A percentile compares a stretch with the other conserved stretches of the same genome.
Evolutionary conservation across 1,140 invertebrate genomes (phyloP).

Genomic region (Pseudomyrmex pallidus): DNA sequence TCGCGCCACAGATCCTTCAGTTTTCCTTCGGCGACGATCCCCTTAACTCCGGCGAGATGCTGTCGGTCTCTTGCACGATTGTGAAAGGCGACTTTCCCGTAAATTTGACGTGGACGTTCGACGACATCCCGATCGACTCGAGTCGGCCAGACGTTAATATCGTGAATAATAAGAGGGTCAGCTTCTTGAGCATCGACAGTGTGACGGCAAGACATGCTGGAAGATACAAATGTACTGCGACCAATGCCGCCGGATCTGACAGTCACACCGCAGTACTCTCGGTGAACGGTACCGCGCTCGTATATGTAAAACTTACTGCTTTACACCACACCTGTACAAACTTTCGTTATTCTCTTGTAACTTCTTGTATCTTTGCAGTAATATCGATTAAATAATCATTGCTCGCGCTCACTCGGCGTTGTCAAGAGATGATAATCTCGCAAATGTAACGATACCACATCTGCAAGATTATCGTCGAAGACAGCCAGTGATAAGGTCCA

Average conservation of each 20-base stretch:
- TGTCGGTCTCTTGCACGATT: conserved; percentile 89
- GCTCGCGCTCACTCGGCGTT: conserved; percentile 62
- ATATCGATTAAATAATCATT: conserved; percentile 64
- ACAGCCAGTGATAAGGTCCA: conserved; percentile 65
- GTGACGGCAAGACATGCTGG: conserved; percentile 88
- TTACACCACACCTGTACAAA: conserved; percentile 24
- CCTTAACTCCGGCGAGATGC: conserved; percentile 91
- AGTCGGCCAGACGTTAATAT: conserved; percentile 83
- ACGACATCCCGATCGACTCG: conserved; percentile 85
- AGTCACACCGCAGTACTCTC: conserved; percentile 87
- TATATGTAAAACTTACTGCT: conserved; percentile 50
- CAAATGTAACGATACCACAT: not conserved
- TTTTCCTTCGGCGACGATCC: conserved; percentile 90
- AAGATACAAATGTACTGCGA: conserved; percentile 89
- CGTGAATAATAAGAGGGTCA: conserved; percentile 86
- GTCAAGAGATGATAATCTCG: conserved; percentile 63
- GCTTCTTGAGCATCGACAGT: conserved; percentile 87
- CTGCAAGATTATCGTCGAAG: conserved; percentile 60
- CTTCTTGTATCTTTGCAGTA: conserved; percentile 70
- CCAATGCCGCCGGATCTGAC: conserved; percentile 88
- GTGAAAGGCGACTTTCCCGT: conserved; percentile 91
- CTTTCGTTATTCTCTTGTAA: conserved; percentile 65
- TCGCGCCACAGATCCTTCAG: conserved; percentile 86
- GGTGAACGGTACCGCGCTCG: conserved; percentile 88
- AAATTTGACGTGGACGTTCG: conserved; percentile 89